Evolutionary conservation across 2,113 vertebrate genomes (phyloP), one percentile per base, ranked within the genome.

Genomic region (Cranoglanis bouderius): DNA sequence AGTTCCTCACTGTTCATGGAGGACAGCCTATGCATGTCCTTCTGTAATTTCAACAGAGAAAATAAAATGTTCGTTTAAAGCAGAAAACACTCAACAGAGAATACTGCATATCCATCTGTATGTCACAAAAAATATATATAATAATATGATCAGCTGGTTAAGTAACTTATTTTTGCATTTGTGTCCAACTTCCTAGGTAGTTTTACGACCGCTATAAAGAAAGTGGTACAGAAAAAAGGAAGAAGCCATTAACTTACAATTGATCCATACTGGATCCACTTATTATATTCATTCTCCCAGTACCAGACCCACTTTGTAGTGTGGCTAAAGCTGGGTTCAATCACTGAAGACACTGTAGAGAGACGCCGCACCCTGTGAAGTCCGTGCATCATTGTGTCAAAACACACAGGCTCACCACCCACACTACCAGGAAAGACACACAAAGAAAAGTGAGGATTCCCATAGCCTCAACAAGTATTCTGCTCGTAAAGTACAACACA

Each of bases 241-340:
- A 82, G 29, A 59, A 19, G 51, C 10, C 51, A 65, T 24, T 35
- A 63, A 88, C 91, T 81, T 75, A 92, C 93, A 21, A 78, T 6
- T 0, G 89, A 91, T n/a, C 80, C 78, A 7, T 92, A 94, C 78
- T 86, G 84, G 83, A 88, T 77, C 93, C 93, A 94, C 13, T 78
- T 84, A 19, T 84, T 70, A 26, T 57, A 75, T 70, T 92, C 91
- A 35, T 93, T 53, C 88, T 90, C 35, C 92, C 92, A 94, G 84
- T 90, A 93, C 93, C 93, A 94, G 51, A 40, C 46, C 93, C 92
- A 94, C 26, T 88, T 55, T 19, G 93, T 94, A 78, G 92, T 92
- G 75, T 92, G 88, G 70, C 86, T 46, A 55, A 91, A 85, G n/a
- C 14, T 83, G 67, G 91, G 90, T 49, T 91, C 67, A 8, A 86